Evolutionary conservation across 2,797 vertebrate genomes (phyloP), one percentile per base, ranked within the genome.

Genomic region (Rousettus madagascariensis): DNA sequence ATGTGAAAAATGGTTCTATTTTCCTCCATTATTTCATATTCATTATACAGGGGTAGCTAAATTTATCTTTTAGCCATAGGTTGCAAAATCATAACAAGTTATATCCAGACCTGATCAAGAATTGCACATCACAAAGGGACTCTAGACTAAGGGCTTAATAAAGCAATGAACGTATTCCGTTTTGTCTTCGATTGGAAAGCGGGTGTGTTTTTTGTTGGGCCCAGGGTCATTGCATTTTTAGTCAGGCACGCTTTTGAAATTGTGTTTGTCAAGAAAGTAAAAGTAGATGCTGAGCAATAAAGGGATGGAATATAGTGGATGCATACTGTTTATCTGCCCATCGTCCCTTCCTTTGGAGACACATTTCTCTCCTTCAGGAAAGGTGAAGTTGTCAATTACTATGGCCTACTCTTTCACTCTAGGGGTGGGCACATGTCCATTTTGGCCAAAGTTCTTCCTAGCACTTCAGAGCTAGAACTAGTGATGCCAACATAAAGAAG

Each of bases 31-130:
- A 82, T 65, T 95, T 92, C 49, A 57, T 80, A 33, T 90, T 93
- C 30, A 12, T 53, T 65, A 86, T 82, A 5, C 59, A 85, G 46
- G 15, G 22, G 36, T 88, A 71, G 59, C 24, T 93, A 95, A 85
- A 51, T 78, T 24, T 24, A 36, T 22, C 43, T 74, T 92, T 93
- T 72, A 41, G n/a, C 36, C n/a, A 80, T 36, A 55, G 55, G 75
- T 19, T 65, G 7, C 19, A 93, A 93, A 79, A 91, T 94, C 72
- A 51, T 85, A 86, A 63, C 26, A 71, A 46, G 5, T 75, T 55
- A 79, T 24, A 93, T 78, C 43, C 26, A 85, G 80, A 85, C 15
- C 49, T 71, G 51, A 86, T 89, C 51, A 93, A 95, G 86, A 96
- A 69, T 13, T 51, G 4, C 46, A 89, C 43, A 51, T 92, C 57